A percentile compares a stretch with the other conserved stretches of the same genome.
Conservation (phyloP, 37 sponge, comb jelly and placozoan genomes). For the Dysidea cf. avara region DNA sequence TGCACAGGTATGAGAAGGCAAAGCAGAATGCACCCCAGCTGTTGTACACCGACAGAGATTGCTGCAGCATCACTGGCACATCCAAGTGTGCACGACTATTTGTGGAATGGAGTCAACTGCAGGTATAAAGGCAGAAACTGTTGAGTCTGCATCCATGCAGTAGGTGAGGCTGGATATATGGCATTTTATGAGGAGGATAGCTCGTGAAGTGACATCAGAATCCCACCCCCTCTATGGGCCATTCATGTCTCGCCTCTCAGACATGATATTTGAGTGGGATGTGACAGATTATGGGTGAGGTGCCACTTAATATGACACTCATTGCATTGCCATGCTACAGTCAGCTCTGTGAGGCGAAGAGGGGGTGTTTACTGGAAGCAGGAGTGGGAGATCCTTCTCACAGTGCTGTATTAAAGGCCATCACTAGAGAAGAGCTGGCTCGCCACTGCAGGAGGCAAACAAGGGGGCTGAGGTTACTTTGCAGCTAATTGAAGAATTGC, state of each 20-base stretch:
- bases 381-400: conserved; percentile 35
- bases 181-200: conserved; percentile 55
- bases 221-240: conserved; percentile 50
- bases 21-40: neutral
- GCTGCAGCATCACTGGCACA: conserved; percentile 7
- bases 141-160: too few relatives aligned
- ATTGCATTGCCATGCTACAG: too few relatives aligned
- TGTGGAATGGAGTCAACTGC: too few relatives aligned
- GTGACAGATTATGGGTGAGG: conserved; percentile 9
- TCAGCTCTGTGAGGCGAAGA: neutral
- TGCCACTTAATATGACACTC: too few relatives aligned
- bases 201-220: conserved; percentile 17
- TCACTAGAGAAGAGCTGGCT: conserved; percentile 33
- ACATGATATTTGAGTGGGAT: conserved; percentile 46
- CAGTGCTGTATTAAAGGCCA: conserved; percentile 22
- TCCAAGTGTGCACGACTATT: too few relatives aligned
- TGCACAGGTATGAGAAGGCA: conserved; percentile 12
- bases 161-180: conserved; percentile 33
- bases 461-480: conserved; percentile 3
- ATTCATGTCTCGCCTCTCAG: conserved; percentile 40
- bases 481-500: conserved; percentile 11
- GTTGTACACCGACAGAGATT: conserved; percentile 52
- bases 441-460: conserved; percentile 42
- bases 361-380: conserved; percentile 6
- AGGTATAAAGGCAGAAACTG: too few relatives aligned